phyloP scores from a whole-genome alignment of 2,888 invertebrate genomes.

The Macrostomum cliftonense region DNA sequence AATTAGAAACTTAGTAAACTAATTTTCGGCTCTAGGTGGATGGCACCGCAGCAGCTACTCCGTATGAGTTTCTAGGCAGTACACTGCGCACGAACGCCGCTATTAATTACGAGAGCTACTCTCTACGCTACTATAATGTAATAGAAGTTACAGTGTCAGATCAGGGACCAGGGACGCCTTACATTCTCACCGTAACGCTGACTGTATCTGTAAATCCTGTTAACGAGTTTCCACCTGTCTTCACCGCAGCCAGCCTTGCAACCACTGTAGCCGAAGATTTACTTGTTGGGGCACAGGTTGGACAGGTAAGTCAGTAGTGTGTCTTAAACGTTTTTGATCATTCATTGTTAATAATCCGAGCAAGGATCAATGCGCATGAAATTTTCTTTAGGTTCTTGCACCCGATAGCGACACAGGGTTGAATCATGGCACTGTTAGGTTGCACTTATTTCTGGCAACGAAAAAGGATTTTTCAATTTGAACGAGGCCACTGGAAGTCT shows the following conservation, averaged over 20 bases:
- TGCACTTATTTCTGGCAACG: not conserved
- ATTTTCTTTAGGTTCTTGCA: not conserved
- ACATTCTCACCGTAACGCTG: not conserved
- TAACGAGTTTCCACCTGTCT: constrained; percentile 1
- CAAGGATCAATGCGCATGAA: too few species aligned
- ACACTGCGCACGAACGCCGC: not conserved
- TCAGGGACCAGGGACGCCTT: not conserved
- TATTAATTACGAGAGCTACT: not conserved
- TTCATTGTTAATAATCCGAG: too few species aligned
- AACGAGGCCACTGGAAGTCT: not conserved
- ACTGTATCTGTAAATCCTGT: not conserved
- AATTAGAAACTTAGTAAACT: too few species aligned
- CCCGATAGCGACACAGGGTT: not conserved
- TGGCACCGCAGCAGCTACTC: not conserved
- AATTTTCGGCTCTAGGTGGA: too few species aligned
- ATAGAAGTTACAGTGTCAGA: not conserved
- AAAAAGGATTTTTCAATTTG: not conserved
- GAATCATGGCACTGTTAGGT: not conserved
- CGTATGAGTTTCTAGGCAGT: not conserved
- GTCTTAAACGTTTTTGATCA: too few species aligned
- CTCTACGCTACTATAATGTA: not conserved
- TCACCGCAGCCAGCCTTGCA: not conserved
- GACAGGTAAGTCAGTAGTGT: too few species aligned
- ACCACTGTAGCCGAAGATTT: not conserved
- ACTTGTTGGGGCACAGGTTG: too few species aligned